Evolutionary conservation across 2,888 invertebrate species (phyloP).

Genomic region (Heliothis peltigera): DNA sequence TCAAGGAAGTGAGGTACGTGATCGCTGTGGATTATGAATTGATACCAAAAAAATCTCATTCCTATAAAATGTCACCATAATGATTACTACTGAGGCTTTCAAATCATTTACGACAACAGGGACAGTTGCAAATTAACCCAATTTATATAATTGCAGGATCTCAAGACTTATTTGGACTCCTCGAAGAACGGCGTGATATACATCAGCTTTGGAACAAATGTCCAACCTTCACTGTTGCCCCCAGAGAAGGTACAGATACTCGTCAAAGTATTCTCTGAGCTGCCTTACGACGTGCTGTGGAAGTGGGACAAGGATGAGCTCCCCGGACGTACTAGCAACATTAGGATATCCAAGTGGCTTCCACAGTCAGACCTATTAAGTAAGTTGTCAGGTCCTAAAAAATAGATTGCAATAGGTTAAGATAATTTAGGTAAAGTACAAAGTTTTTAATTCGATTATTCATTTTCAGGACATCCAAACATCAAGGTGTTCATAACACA

Average conservation of each 20-base stretch:
- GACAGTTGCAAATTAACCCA: no score
- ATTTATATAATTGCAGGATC: constrained; percentile 65
- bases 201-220: constrained; percentile 82
- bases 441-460: not conserved
- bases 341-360: constrained; percentile 82
- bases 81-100: no score
- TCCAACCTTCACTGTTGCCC: constrained; percentile 71
- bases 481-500: constrained; percentile 86
- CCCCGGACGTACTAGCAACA: constrained; percentile 74
- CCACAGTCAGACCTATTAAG: constrained; percentile 73
- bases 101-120: no score
- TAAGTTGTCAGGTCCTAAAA: no score
- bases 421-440: no score
- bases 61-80: no score
- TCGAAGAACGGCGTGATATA: constrained; percentile 81
- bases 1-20: no score
- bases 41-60: no score
- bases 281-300: constrained; percentile 84
- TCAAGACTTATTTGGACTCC: constrained; percentile 75
- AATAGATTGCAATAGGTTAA: no score
- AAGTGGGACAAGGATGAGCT: constrained; percentile 56
- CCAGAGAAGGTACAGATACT: constrained; percentile 69
- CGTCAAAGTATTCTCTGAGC: constrained; percentile 71
- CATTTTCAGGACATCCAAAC: constrained; percentile 64
- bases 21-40: no score